Percentiles rank a stretch among this genome's conserved stretches.
These are phyloP conservation scores for Theonella swinhoei DNA, from an alignment of 37 sponge, comb jelly and placozoan species.

Conservation along the genomic window DNA sequence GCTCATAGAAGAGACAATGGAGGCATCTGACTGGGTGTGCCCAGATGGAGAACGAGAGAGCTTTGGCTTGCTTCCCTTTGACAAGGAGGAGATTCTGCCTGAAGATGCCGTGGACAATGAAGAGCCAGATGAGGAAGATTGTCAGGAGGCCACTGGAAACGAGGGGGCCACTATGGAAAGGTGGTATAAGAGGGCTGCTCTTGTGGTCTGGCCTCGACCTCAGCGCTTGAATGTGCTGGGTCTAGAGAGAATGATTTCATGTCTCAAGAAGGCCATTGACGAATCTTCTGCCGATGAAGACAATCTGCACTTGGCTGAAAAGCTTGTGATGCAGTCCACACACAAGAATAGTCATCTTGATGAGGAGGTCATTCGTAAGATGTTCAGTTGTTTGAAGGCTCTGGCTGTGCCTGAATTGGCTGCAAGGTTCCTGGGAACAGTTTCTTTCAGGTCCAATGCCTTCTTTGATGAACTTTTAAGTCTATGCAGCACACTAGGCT, in stretches of 20 bases:
- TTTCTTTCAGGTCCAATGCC: no score
- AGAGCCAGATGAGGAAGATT: not conserved
- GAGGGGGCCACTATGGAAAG: not conserved
- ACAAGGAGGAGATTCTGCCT: not conserved
- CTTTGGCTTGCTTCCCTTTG: not conserved
- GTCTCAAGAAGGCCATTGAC: no score
- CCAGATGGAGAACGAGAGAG: not conserved
- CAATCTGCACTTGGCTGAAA: not conserved
- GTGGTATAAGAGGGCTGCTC: not conserved
- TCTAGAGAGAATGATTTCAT: no score
- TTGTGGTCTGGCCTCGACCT: slow-evolving; percentile 1
- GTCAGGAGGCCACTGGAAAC: not conserved
- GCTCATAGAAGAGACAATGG: not conserved
- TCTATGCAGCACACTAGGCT: no score
- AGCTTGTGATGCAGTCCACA: not conserved
- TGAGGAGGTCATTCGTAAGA: no score
- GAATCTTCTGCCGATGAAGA: not conserved
- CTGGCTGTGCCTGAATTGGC: no score
- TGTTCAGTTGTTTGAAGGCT: no score
- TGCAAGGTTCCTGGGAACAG: no score
- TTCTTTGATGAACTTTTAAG: no score
- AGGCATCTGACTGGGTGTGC: not conserved
- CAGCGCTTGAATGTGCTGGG: no score
- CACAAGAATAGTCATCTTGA: no score
- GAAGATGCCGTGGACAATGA: not conserved